Conservation (phyloP, 2,113 vertebrate species). For the Todiramphus chloris region DNA sequence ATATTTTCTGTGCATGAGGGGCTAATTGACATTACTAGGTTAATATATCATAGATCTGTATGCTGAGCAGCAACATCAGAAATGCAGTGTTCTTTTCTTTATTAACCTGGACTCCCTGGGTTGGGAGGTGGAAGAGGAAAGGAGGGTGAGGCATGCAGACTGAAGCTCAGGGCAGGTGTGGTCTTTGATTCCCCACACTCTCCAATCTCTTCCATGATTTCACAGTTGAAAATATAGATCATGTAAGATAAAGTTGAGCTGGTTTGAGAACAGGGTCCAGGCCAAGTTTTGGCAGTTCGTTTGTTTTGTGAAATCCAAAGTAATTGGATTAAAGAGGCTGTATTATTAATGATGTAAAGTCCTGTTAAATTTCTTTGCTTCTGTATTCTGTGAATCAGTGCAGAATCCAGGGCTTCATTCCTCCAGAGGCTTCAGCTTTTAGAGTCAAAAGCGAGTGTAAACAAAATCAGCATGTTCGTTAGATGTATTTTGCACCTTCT, state of each 20-base stretch:
- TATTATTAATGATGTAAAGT: neutral
- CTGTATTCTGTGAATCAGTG: neutral
- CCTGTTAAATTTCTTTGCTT: slow-evolving; percentile 2
- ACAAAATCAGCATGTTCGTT: neutral
- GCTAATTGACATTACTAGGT: neutral
- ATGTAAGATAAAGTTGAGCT: neutral
- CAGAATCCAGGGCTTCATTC: neutral
- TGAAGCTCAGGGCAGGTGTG: neutral
- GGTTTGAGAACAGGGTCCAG: neutral
- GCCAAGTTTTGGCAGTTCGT: slow-evolving; percentile 18
- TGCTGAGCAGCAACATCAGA: neutral
- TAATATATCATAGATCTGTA: neutral
- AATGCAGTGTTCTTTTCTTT: neutral
- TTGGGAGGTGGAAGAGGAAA: neutral
- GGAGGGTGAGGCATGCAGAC: neutral
- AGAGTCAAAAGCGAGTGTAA: neutral
- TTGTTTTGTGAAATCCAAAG: slow-evolving; percentile 37
- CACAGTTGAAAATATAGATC: neutral
- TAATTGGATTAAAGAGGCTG: slow-evolving; percentile 36
- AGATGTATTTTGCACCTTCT: neutral
- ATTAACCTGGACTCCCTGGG: neutral
- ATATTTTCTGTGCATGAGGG: neutral
- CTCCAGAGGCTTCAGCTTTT: neutral
- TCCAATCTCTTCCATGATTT: neutral
- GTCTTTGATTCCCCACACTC: neutral